phyloP scores from a whole-genome alignment of 2,888 invertebrate genomes.

The Spilarctia lutea region DNA sequence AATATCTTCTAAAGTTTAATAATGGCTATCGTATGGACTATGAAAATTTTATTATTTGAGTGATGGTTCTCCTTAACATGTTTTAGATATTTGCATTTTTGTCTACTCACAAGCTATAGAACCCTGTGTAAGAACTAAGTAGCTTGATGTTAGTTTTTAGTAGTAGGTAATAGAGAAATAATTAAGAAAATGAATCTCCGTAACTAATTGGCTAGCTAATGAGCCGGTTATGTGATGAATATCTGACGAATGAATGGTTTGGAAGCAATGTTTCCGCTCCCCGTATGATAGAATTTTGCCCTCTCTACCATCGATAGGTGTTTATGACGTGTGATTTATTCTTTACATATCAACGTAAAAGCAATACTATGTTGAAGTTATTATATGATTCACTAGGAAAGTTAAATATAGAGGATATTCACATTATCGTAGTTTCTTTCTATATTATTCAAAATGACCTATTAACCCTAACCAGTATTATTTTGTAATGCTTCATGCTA shows the following conservation, averaged over 20 bases:
- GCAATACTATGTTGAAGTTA: slow-evolving; percentile 52
- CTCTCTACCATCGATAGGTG: slow-evolving; percentile 67
- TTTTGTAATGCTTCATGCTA: slow-evolving; percentile 35
- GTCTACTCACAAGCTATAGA: slow-evolving; percentile 12
- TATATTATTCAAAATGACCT: slow-evolving; percentile 9
- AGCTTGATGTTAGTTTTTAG: slow-evolving; percentile 43
- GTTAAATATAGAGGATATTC: slow-evolving; percentile 12
- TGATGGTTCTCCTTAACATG: slow-evolving; percentile 34
- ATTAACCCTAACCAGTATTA: slow-evolving; percentile 25
- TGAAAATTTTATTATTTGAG: slow-evolving; percentile 63
- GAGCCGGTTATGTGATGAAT: slow-evolving; percentile 68
- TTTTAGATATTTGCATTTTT: slow-evolving; percentile 24
- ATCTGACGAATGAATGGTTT: slow-evolving; percentile 64
- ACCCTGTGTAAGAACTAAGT: slow-evolving; percentile 30
- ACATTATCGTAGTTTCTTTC: slow-evolving; percentile 10
- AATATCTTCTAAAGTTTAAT: slow-evolving; percentile 78
- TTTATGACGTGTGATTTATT: slow-evolving; percentile 78
- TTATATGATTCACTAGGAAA: slow-evolving; percentile 40
- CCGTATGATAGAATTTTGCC: slow-evolving; percentile 68
- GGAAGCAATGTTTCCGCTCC: slow-evolving; percentile 56
- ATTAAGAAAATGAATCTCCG: slow-evolving; percentile 65
- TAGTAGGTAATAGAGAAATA: slow-evolving; percentile 39
- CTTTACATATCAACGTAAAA: slow-evolving; percentile 61
- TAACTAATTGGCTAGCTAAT: slow-evolving; percentile 68
- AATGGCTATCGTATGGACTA: slow-evolving; percentile 67